Evolutionary conservation across 2,797 vertebrate genomes (phyloP), one percentile per base, ranked within the genome.

Genomic region (Petrocephalus schoutedeni): DNA sequence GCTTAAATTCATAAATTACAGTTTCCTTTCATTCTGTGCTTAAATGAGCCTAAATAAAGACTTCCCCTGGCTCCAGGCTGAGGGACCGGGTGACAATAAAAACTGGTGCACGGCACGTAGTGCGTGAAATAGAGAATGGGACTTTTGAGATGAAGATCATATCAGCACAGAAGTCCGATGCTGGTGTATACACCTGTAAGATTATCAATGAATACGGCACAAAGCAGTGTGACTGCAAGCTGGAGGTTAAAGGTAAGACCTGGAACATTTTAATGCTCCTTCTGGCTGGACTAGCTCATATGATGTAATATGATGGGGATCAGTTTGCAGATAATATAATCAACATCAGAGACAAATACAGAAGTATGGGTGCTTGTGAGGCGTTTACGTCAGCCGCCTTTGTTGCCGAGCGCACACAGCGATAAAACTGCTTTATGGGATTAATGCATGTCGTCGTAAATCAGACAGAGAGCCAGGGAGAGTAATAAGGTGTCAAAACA

Each of bases 191-290:
- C 92, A 98, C 96, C 87, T 99, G 98, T 93, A 99, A 98, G 94
- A 97, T 99, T 0, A 98, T 99, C 89, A 99, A 99, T 0, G 98
- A 99, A 90, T 99, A 98, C 0, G 98, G 98, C 85, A 98, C 96
- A 7, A 97, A 97, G 94, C 98, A 99, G 91, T 98, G 98, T 0
- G 97, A 99, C 88, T 96, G 95, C 90, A 97, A 93, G 91, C 95
- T 99, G 92, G 97, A 98, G 88, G 97, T 99, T 85, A 97, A 97
- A 98, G 98, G 98, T 99, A 93, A 91, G 91, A 1, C 9, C 57
- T 12, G 53, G 3, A 23, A 54, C 49, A 23, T 84, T 23, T 53
- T 23, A 28, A 84, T 84, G 82, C 82, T 28, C n/a, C 10, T 23
- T 53, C 49, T 23, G 45, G 82, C 51, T 83, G 77, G 45, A 80